phyloP scores from a whole-genome alignment of 1,140 invertebrate species.

The Scaptomyza hsui region DNA sequence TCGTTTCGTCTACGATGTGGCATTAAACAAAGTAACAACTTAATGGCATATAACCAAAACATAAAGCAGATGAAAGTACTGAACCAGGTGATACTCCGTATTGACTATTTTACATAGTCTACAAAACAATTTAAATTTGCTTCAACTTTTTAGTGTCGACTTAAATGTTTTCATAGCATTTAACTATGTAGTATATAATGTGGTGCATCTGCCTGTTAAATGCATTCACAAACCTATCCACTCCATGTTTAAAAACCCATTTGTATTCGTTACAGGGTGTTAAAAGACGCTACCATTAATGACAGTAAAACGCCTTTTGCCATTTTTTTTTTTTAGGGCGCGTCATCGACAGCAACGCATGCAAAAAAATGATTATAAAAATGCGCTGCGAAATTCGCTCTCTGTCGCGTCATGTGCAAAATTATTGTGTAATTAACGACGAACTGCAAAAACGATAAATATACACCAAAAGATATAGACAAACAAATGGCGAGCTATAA shows the following conservation, averaged over 20 bases:
- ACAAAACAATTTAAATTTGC: too few species aligned
- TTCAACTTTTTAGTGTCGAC: too few species aligned
- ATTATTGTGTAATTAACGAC: slow-evolving; percentile 72
- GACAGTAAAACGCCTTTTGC: slow-evolving; percentile 45
- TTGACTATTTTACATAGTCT: too few species aligned
- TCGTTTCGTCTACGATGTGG: slow-evolving; percentile 44
- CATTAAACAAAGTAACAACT: slow-evolving; percentile 76
- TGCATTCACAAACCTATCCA: neutral
- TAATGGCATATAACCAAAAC: slow-evolving; percentile 42
- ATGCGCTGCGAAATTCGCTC: slow-evolving; percentile 37
- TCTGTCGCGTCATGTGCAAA: slow-evolving; percentile 72
- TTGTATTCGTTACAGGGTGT: neutral
- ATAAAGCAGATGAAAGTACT: too few species aligned
- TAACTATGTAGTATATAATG: too few species aligned
- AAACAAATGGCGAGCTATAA: slow-evolving; percentile 27
- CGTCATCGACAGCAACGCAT: slow-evolving; percentile 41
- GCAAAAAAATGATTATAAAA: slow-evolving; percentile 63
- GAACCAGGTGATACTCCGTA: neutral
- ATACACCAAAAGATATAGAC: slow-evolving; percentile 32
- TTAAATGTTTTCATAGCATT: too few species aligned
- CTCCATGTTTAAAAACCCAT: neutral
- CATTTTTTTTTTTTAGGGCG: slow-evolving; percentile 44
- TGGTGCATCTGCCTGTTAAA: too few species aligned
- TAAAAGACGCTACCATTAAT: slow-evolving; percentile 53
- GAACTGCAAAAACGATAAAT: slow-evolving; percentile 42